Conservation (phyloP, 1,140 invertebrate species). For the Zaprionus gabonicus region DNA sequence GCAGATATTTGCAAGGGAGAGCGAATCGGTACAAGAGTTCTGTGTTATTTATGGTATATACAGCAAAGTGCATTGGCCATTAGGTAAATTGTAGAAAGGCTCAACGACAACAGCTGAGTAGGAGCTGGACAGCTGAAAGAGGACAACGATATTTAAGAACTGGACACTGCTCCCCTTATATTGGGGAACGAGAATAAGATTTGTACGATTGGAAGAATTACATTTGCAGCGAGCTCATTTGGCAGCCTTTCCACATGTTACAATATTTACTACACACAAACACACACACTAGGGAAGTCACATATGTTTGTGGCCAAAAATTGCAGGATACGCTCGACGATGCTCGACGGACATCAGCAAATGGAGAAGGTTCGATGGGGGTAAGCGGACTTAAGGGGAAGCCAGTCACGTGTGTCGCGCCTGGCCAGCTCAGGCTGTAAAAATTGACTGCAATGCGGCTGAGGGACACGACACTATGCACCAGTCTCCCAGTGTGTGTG, state of each 20-base stretch:
- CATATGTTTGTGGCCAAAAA: constrained; percentile 64
- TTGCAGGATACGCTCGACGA: constrained; percentile 54
- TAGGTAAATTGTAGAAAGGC: constrained; percentile 32
- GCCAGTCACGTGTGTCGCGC: constrained; percentile 65
- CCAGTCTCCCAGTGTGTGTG: neutral
- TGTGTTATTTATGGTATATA: constrained; percentile 44
- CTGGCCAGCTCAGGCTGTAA: constrained; percentile 23
- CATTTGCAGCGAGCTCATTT: constrained; percentile 41
- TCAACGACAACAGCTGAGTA: neutral
- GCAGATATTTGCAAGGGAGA: constrained; percentile 47
- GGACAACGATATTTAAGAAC: neutral
- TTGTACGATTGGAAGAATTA: constrained; percentile 16
- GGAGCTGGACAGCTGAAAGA: neutral
- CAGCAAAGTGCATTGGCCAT: constrained; percentile 34
- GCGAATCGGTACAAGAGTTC: constrained; percentile 6
- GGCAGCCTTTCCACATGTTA: constrained; percentile 50
- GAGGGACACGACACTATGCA: constrained; percentile 19
- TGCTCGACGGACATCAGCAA: constrained; percentile 63
- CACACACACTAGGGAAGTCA: neutral
- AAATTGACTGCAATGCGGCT: constrained; percentile 78
- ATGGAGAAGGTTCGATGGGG: constrained; percentile 44
- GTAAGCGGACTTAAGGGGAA: neutral
- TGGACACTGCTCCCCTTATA: no score
- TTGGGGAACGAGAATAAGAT: neutral
- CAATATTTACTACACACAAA: constrained; percentile 74